These are phyloP conservation scores for Apaloderma vittatum DNA, from an alignment of 2,113 vertebrate genomes.

Conservation along the genomic window DNA sequence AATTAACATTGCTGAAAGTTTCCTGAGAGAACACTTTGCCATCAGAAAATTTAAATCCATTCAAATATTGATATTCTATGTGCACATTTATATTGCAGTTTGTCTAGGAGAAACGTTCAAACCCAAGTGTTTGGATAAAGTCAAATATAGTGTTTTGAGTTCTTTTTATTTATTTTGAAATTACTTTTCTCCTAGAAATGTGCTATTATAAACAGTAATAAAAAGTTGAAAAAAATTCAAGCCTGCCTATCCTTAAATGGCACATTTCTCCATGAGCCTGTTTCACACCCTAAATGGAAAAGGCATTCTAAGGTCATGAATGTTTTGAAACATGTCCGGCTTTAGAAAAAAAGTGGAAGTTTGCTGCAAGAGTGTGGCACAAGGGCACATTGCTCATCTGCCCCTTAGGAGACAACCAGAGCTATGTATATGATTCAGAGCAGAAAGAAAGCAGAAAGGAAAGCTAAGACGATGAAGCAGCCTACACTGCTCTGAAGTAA, in stretches of 20 bases:
- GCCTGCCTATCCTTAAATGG: background rate
- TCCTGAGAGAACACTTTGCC: constrained; percentile 19
- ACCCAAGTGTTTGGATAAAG: background rate
- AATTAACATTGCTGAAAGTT: constrained; percentile 59
- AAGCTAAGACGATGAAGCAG: background rate
- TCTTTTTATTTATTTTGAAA: background rate
- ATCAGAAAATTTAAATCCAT: constrained; percentile 37
- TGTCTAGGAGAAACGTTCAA: constrained; percentile 13
- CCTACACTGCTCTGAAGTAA: background rate
- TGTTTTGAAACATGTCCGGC: background rate
- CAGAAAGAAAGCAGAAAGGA: background rate
- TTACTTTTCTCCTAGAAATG: background rate
- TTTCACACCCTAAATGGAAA: background rate
- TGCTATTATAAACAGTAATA: constrained; percentile 12
- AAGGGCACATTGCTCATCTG: background rate
- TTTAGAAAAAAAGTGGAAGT: background rate
- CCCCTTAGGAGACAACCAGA: background rate
- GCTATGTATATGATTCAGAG: background rate
- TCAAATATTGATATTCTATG: constrained; percentile 40
- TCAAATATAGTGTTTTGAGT: background rate
- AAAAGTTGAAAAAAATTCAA: constrained; percentile 22
- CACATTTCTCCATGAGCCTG: background rate
- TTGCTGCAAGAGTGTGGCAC: background rate
- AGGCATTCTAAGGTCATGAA: background rate
- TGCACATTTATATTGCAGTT: background rate